phyloP scores from a whole-genome alignment of 2,888 invertebrate species.

The Nowickia ferox region DNA sequence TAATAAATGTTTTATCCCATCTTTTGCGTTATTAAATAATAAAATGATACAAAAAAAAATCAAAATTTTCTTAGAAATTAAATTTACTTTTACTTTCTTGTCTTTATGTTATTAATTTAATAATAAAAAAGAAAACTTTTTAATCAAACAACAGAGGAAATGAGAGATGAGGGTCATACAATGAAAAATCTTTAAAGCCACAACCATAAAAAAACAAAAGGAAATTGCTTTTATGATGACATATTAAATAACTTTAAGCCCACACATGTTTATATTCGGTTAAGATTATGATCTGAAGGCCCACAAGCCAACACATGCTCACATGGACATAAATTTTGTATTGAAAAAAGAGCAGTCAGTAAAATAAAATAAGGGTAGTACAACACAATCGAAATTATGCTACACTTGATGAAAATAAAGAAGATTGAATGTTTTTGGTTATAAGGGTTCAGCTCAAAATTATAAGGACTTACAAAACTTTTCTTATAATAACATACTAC shows the following conservation, averaged over 20 bases:
- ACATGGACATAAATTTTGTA: background rate
- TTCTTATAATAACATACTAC: too few relatives aligned
- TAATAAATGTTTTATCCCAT: conserved; percentile 21
- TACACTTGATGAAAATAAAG: background rate
- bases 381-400: conserved; percentile 11
- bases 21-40: conserved; percentile 36
- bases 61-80: conserved; percentile 36
- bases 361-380: conserved; percentile 33
- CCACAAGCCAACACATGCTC: background rate
- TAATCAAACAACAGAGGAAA: background rate
- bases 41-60: conserved; percentile 37
- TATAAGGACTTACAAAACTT: background rate
- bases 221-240: conserved; percentile 62
- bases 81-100: conserved; percentile 15
- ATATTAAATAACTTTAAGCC: conserved; percentile 46
- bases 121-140: conserved; percentile 31
- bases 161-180: background rate
- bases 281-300: background rate
- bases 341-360: background rate
- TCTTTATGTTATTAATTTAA: conserved; percentile 24
- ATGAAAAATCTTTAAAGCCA: conserved; percentile 35
- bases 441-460: background rate
- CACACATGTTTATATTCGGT: background rate
- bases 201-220: conserved; percentile 57
- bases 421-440: background rate